phyloP scores from a whole-genome alignment of 2,888 invertebrate genomes.

The Tipula lateralis region DNA sequence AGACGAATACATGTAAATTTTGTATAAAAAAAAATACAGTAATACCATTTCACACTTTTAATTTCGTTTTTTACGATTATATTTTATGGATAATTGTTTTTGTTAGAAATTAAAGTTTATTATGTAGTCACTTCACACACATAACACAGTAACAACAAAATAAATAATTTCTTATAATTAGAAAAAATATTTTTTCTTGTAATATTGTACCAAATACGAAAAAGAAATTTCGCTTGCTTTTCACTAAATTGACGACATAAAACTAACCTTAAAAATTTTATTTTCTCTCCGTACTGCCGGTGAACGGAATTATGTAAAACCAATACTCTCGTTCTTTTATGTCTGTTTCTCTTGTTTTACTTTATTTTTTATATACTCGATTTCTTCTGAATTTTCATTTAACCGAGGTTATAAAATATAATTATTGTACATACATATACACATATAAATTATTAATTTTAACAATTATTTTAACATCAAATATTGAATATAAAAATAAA shows the following conservation, averaged over 20 bases:
- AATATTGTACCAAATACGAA: not conserved
- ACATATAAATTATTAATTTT: not conserved
- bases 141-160: not conserved
- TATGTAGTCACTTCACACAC: not conserved
- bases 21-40: not conserved
- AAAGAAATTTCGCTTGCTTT: constrained; percentile 19
- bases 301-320: not conserved
- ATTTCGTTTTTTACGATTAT: not conserved
- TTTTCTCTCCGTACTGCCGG: constrained; percentile 21
- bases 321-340: not conserved
- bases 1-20: not conserved
- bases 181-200: not conserved
- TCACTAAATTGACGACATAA: constrained; percentile 27
- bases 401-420: not conserved
- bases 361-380: not conserved
- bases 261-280: constrained; percentile 28
- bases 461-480: too few species aligned
- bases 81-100: not conserved
- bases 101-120: not conserved
- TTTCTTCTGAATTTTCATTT: not conserved
- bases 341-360: not conserved
- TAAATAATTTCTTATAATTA: constrained; percentile 4
- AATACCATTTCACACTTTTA: constrained; percentile 13
- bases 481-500: not conserved
- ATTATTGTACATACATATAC: too few species aligned